phyloP scores from a whole-genome alignment of 2,797 vertebrate genomes.

The Chiloscyllium punctatum region DNA sequence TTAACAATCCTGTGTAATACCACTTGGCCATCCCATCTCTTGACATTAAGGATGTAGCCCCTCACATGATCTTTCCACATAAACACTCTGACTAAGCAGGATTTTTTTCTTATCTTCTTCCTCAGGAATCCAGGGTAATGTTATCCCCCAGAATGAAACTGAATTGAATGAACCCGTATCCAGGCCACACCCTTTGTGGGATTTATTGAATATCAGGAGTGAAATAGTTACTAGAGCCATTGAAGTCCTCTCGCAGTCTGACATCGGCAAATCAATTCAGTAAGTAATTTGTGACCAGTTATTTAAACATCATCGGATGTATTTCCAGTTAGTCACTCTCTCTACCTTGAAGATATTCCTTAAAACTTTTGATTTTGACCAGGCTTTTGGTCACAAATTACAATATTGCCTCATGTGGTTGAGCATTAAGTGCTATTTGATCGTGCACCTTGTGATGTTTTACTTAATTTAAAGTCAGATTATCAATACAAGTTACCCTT shows the following conservation, averaged over 20 bases:
- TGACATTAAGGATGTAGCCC: background rate
- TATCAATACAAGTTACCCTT: background rate
- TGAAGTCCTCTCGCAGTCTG: background rate
- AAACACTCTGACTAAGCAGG: background rate
- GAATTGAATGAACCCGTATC: background rate
- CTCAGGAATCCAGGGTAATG: background rate
- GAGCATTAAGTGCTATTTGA: background rate
- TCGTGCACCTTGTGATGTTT: background rate
- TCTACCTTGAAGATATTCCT: background rate
- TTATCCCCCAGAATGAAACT: background rate
- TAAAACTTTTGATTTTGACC: background rate
- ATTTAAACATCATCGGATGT: background rate
- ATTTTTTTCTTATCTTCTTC: background rate
- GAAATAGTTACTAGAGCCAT: fast-evolving
- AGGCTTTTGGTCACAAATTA: background rate
- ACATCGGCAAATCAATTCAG: background rate
- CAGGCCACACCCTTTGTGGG: background rate
- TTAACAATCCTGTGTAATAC: too few relatives aligned
- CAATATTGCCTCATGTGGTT: too few relatives aligned
- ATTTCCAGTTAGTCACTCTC: background rate
- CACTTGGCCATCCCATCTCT: background rate
- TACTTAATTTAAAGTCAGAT: background rate
- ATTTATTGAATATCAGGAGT: background rate
- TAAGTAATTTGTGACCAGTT: background rate
- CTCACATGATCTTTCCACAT: background rate